phyloP scores from a whole-genome alignment of 2,888 invertebrate genomes.

The Drosophila mimica region DNA sequence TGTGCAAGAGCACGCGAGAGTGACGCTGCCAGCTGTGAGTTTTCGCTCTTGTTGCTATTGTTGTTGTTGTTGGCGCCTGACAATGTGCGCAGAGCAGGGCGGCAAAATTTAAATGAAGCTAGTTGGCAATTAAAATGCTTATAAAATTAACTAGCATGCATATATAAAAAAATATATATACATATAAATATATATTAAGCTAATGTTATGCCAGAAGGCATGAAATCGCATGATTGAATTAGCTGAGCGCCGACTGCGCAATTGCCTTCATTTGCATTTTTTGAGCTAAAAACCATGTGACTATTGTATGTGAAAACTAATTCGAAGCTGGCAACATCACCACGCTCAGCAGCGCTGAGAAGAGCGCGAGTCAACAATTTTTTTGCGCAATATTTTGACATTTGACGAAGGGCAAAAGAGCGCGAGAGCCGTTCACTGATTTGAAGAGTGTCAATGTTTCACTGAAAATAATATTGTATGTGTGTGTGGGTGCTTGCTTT shows the following conservation, averaged over 20 bases:
- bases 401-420: constrained; percentile 75
- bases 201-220: background rate
- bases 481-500: constrained; percentile 22
- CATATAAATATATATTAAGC: background rate
- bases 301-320: constrained; percentile 12
- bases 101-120: constrained; percentile 17
- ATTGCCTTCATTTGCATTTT: constrained; percentile 4
- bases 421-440: constrained; percentile 7
- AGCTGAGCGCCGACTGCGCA: constrained; percentile 24
- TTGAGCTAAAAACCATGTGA: constrained; percentile 52
- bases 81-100: constrained; percentile 16
- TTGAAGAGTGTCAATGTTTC: constrained; percentile 22
- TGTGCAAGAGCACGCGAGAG: background rate
- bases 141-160: background rate
- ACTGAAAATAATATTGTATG: constrained; percentile 64
- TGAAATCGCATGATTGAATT: background rate
- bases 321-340: constrained; percentile 35
- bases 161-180: background rate
- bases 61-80: constrained; percentile 14
- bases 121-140: background rate
- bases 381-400: constrained; percentile 75
- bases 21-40: constrained; percentile 36
- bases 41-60: constrained; percentile 7
- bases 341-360: background rate
- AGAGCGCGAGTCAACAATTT: constrained; percentile 21